Conservation (phyloP, 2,888 invertebrate genomes). For the Dasypogon diadema region DNA sequence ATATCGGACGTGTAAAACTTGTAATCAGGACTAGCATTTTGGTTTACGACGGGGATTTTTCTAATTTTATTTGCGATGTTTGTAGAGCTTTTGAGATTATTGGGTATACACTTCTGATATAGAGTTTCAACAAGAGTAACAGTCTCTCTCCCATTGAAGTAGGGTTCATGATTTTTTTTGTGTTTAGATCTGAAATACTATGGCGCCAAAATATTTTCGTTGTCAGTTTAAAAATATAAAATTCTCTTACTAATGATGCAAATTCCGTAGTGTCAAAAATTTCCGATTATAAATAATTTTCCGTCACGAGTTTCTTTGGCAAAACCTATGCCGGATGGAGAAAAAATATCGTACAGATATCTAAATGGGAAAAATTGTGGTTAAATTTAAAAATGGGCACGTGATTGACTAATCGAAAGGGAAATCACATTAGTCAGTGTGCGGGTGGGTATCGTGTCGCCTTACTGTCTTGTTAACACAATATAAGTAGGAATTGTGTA, state of each 20-base stretch:
- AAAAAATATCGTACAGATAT: neutral
- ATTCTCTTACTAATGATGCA: too few relatives aligned
- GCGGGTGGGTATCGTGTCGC: too few relatives aligned
- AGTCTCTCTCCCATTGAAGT: too few relatives aligned
- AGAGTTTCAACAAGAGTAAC: too few relatives aligned
- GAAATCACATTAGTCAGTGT: slow-evolving; percentile 6
- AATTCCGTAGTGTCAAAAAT: neutral
- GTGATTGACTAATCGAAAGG: slow-evolving; percentile 12
- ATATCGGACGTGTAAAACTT: neutral
- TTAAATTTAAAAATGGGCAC: slow-evolving; percentile 5
- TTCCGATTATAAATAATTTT: neutral
- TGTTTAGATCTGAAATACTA: too few relatives aligned
- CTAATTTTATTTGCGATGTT: neutral
- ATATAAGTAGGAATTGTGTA: too few relatives aligned
- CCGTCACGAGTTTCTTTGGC: neutral
- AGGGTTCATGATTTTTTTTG: too few relatives aligned
- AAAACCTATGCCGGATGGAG: neutral
- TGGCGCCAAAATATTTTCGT: neutral
- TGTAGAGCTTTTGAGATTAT: too few relatives aligned
- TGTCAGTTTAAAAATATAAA: too few relatives aligned
- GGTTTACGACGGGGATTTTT: neutral
- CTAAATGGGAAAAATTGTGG: neutral
- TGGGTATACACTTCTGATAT: too few relatives aligned
- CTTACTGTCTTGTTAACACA: too few relatives aligned
- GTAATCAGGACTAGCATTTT: too few relatives aligned